Evolutionary conservation across 2,888 invertebrate species (phyloP), one percentile per base, ranked within the genome.

Genomic region (Catocala fraxini): DNA sequence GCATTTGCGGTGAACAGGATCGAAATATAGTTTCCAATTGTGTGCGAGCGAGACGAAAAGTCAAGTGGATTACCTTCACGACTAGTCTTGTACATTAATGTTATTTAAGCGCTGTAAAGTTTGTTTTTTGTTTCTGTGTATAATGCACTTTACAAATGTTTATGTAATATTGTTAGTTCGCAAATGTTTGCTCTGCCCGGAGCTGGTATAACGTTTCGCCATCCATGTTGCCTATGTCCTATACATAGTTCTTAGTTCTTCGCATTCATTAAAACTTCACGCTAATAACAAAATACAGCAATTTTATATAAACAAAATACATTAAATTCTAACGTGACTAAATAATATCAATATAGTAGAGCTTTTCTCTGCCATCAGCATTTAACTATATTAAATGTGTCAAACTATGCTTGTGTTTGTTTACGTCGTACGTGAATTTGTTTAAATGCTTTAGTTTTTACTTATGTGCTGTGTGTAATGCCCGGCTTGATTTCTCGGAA

Each of bases 31-130:
- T 13, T 5, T 13, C 9, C 7, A 9, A 41, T 46, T 39, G 71
- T 11, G 83, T 61, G 74, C 7, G 77, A 89, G 66, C 42, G 71
- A 70, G 85, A 88, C 65, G 65, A 70, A 70, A 65, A 60, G 35
- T 62, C 77, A 82, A 88, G 85, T 89, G 82, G 91, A 89, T 91
- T 85, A 82, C 90, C 90, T 90, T 89, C 90, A 85, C 81, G 71
- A 82, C 77, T 80, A 75, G 64, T 77, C 63, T 78, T 75, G 80
- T 79, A 80, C 82, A 49, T 82, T 83, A 79, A 77, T 78, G 79
- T 83, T 85, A 83, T 85, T 83, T 82, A 83, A 83, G 82, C 79
- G 80, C 74, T 77, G 70, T 71, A 68, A 65, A 71, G 76, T 73
- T 75, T 78, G 64, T 69, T 81, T 75, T 71, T 79, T 68, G 58